phyloP scores from a whole-genome alignment of 2,113 vertebrate species.

The Tragelaphus buxtoni region DNA sequence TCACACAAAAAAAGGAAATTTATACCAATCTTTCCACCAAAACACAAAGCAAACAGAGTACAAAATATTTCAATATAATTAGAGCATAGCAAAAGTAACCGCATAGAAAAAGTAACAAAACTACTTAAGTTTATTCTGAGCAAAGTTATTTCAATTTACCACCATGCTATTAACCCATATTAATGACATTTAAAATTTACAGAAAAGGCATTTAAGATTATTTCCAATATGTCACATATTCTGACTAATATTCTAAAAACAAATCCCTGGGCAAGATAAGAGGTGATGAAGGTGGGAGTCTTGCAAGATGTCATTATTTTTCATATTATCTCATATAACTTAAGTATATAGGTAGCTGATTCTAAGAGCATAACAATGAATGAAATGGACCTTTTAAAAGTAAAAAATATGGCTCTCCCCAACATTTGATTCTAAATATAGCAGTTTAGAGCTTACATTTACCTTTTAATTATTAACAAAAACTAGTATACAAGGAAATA shows the following conservation, averaged over 20 bases:
- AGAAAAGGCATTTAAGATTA: background rate
- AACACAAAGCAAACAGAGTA: background rate
- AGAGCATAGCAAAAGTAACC: background rate
- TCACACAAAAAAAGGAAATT: background rate
- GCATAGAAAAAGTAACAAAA: background rate
- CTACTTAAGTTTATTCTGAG: background rate
- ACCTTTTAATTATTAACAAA: slow-evolving; percentile 6
- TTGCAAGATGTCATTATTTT: background rate
- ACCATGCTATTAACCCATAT: background rate
- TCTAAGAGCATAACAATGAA: background rate
- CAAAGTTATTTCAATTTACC: background rate
- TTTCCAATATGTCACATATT: background rate
- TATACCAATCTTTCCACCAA: background rate
- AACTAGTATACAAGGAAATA: background rate
- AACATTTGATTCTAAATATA: background rate
- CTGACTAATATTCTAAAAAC: background rate
- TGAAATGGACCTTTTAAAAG: slow-evolving; percentile 4
- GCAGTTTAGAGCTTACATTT: background rate
- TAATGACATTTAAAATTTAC: background rate
- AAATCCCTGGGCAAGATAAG: background rate
- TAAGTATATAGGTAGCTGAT: background rate
- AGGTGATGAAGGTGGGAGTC: background rate
- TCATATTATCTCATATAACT: background rate
- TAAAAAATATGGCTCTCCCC: background rate
- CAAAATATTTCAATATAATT: background rate